Percentiles rank a stretch among this genome's conserved stretches.
These are phyloP conservation scores for Phenacoccus solenopsis DNA, from an alignment of 1,140 invertebrate species.

Conservation along the genomic window DNA sequence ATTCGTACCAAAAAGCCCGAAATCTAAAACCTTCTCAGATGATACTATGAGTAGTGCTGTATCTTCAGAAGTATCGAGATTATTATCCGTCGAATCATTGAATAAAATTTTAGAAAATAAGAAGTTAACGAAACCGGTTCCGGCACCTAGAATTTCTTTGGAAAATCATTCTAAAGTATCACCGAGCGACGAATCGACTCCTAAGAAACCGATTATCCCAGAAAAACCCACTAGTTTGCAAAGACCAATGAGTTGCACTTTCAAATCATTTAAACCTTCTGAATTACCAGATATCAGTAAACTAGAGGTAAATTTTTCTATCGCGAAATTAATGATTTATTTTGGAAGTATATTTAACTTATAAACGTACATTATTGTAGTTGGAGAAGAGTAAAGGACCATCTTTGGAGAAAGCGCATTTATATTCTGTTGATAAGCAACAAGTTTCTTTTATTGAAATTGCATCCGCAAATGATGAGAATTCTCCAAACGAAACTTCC, in stretches of 20 bases:
- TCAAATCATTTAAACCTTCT: conserved; percentile 24
- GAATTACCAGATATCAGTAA: conserved; percentile 17
- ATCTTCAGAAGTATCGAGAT: background rate
- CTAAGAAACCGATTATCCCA: conserved; percentile 50
- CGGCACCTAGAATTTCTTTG: conserved; percentile 26
- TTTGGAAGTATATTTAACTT: no score
- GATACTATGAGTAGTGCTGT: background rate
- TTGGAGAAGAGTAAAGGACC: conserved; percentile 18
- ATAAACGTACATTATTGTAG: no score
- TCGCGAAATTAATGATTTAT: no score
- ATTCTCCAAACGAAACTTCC: background rate
- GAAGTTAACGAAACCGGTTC: conserved; percentile 23
- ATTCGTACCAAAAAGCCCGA: background rate
- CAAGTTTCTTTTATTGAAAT: conserved; percentile 53
- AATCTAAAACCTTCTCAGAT: background rate
- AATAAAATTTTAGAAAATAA: conserved; percentile 20
- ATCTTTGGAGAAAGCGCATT: conserved; percentile 48
- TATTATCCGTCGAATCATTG: background rate
- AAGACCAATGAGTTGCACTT: conserved; percentile 36
- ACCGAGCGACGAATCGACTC: conserved; percentile 17
- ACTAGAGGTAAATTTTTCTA: background rate
- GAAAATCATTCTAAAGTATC: background rate
- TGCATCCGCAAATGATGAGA: background rate
- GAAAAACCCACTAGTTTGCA: conserved; percentile 50
- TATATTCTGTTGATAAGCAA: conserved; percentile 54